Conservation (phyloP, 2,797 vertebrate species). For the Silurus aristotelis region DNA sequence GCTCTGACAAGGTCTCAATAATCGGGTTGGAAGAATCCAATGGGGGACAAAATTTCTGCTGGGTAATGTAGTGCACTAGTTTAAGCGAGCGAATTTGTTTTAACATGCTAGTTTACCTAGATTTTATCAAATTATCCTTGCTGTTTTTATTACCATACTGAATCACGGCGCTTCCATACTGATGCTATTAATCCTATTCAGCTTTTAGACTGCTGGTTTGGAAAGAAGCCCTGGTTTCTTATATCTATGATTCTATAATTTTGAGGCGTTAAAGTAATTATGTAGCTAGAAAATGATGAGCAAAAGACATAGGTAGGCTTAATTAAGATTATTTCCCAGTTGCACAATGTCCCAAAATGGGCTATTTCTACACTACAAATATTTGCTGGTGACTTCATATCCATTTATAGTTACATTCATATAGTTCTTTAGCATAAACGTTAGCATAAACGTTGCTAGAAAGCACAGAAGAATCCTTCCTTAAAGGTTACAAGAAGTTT, state of each 20-base stretch:
- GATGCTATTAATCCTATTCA: background rate
- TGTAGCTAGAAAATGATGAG: background rate
- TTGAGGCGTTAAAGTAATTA: background rate
- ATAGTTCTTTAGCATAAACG: background rate
- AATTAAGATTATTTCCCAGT: background rate
- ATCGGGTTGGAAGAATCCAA: background rate
- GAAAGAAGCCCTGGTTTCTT: background rate
- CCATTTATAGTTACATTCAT: background rate
- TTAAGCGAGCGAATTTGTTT: background rate
- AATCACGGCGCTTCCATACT: too few species aligned
- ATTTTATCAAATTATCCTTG: background rate
- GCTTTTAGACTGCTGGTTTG: background rate
- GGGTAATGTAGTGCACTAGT: background rate
- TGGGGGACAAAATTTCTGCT: background rate
- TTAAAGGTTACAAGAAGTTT: background rate
- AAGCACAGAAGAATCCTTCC: background rate
- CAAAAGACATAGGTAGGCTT: too few species aligned
- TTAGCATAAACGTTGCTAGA: background rate
- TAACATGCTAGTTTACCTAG: background rate
- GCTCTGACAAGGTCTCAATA: too few species aligned
- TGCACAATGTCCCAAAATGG: background rate
- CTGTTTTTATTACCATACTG: background rate
- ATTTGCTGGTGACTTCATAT: background rate
- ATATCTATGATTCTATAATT: background rate
- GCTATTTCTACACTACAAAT: background rate